Base-by-base conservation (phyloP, 2,113 vertebrate species). In the Ceratotherium simum region DNA sequence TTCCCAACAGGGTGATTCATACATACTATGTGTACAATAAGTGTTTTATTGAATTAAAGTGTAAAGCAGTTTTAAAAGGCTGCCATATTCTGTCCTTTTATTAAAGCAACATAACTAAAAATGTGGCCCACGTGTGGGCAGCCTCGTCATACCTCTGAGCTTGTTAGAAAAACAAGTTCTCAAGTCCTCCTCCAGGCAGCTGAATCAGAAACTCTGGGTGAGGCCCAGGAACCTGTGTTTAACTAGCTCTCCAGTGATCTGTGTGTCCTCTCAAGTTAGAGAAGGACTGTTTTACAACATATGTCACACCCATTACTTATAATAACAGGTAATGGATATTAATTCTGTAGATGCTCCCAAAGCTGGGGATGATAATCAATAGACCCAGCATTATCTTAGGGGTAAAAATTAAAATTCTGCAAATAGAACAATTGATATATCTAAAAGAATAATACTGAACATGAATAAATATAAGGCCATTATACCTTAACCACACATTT, bases 11-110 rank as follows among this genome's bases (percentile, higher is more conserved):
- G 20, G 13, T 46, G 21, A 90, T 95, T 94, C 87, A 29, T 70
- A 84, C 25, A 21, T 25, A 80, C 11, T 23, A 6, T 58, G 16
- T 75, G 31, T 29, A 42, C 17, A 94, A 31, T 73, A 92, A 84
- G 48, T 92, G 17, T 81, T 82, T 90, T 75, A 58, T n/a, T 56
- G 46, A 93, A 31, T 93, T 62, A 78, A 96, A 94, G 27, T 75
- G 21, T 73, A 94, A 95, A 88, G 16, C 16, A 48, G 3, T 85
- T 83, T 91, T 62, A 14, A 82, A 91, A 82, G 12, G 73, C 17
- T 48, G 31, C 18, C 62, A 84, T 7, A 25, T 92, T 42, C 21
- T 96, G 56, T 23, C 3, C n/a, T 86, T 65, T 76, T 51, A 33
- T 93, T 85, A 90, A 86, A 94, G 46, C 4, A 85, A 4, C 14